Conservation (phyloP, 2,888 invertebrate genomes). For the Sarcophaga carnaria region DNA sequence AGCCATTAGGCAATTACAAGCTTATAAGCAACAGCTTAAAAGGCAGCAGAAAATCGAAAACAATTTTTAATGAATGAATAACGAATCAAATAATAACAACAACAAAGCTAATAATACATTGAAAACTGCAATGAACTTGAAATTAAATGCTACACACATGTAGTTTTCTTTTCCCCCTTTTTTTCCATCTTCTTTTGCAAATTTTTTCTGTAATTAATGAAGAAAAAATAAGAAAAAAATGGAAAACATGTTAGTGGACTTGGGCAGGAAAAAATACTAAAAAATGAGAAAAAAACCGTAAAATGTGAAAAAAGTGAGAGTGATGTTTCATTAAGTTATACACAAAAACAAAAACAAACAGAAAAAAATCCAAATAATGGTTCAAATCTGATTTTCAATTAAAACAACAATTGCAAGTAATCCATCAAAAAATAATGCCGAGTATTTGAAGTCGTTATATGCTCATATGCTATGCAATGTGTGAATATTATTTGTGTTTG, state of each 20-base stretch:
- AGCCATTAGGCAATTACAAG: constrained; percentile 31
- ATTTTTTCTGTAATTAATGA: constrained; percentile 4
- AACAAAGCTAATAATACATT: background rate
- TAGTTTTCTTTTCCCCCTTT: background rate
- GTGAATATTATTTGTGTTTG: background rate
- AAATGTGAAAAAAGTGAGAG: constrained; percentile 49
- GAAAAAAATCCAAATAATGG: constrained; percentile 2
- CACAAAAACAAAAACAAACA: constrained; percentile 11
- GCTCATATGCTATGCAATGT: background rate
- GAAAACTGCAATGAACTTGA: constrained; percentile 53
- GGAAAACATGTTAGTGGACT: constrained; percentile 45
- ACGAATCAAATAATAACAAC: background rate
- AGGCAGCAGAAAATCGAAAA: background rate
- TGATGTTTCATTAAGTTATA: constrained; percentile 46
- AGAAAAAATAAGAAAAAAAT: constrained; percentile 12
- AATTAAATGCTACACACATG: constrained; percentile 24
- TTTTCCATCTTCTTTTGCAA: background rate
- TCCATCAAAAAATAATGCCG: too few species aligned
- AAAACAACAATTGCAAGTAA: background rate
- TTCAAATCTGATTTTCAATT: constrained; percentile 3
- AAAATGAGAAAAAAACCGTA: constrained; percentile 16
- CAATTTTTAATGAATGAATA: background rate
- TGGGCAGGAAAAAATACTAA: constrained; percentile 1
- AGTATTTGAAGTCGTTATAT: background rate
- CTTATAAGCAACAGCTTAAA: background rate